Percentiles rank a stretch among this genome's conserved stretches.
Conservation (phyloP, 2,113 vertebrate species). For the Pithys albifrons region DNA sequence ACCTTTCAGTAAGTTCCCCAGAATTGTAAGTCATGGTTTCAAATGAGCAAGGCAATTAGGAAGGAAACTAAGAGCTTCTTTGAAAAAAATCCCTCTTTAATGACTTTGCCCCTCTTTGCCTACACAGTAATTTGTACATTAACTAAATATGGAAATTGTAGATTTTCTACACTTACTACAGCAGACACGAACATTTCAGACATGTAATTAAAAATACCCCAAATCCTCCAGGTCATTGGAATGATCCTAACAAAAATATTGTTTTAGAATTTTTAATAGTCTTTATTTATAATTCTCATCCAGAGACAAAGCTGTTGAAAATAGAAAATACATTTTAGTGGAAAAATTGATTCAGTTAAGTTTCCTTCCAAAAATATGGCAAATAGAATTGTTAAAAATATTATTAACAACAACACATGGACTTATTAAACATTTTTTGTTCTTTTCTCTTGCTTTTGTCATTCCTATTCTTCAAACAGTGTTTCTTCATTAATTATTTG, state of each 20-base stretch:
- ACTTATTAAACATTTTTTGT: not conserved
- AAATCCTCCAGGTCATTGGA: not conserved
- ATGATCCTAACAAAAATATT: not conserved
- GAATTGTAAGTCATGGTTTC: not conserved
- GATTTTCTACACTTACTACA: not conserved
- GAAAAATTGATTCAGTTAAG: not conserved
- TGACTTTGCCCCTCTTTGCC: slow-evolving; percentile 4
- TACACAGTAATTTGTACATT: slow-evolving; percentile 15
- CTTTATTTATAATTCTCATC: not conserved
- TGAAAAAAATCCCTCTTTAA: not conserved
- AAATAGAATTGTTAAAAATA: not conserved
- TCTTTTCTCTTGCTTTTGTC: not conserved
- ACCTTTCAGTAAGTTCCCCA: not conserved
- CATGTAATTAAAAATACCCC: not conserved
- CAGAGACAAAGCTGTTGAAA: not conserved
- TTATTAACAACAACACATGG: not conserved
- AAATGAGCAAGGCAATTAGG: slow-evolving; percentile 34
- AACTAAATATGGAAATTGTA: slow-evolving; percentile 3
- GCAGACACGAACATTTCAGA: not conserved
- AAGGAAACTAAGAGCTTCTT: slow-evolving; percentile 15
- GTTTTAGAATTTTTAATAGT: not conserved
- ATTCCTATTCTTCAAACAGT: not conserved
- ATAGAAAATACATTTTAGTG: not conserved
- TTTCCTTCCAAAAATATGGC: not conserved
- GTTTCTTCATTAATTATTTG: not conserved